Percentiles rank a stretch among this genome's conserved stretches.
Conservation (phyloP, 2,888 invertebrate genomes). For the Aphidoletes aphidimyza region DNA sequence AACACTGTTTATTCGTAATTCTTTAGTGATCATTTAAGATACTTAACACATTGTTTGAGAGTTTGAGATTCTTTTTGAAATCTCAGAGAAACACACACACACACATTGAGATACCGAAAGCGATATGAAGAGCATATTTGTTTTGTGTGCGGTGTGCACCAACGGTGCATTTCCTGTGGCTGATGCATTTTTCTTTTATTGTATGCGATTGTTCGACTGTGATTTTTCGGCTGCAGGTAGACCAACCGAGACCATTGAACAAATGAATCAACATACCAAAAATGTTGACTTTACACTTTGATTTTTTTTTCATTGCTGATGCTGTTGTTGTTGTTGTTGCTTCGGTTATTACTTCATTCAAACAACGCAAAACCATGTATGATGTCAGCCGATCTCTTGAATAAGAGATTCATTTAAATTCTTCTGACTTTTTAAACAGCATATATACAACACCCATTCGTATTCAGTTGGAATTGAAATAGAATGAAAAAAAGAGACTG, state of each 20-base stretch:
- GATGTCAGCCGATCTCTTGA: neutral
- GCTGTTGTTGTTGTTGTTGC: no score
- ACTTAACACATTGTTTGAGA: neutral
- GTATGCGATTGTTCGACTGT: neutral
- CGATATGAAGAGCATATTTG: constrained; percentile 9
- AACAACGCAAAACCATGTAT: constrained; percentile 1
- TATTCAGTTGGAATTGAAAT: neutral
- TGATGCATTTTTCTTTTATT: neutral
- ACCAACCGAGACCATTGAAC: neutral
- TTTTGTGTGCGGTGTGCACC: no score
- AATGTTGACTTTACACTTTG: constrained; percentile 1
- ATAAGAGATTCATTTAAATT: constrained; percentile 13
- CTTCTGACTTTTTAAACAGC: neutral
- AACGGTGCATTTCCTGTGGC: neutral
- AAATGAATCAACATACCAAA: neutral
- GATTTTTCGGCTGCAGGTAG: constrained; percentile 14
- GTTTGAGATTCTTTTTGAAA: neutral
- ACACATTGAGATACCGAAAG: no score
- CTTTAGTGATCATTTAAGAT: neutral
- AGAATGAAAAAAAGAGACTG: neutral
- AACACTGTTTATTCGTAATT: no score
- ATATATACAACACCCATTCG: constrained; percentile 3
- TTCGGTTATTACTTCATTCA: neutral
- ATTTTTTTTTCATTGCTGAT: no score
- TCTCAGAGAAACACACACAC: neutral